phyloP scores from a whole-genome alignment of 2,888 invertebrate species.

The Drosophila macrospina region DNA sequence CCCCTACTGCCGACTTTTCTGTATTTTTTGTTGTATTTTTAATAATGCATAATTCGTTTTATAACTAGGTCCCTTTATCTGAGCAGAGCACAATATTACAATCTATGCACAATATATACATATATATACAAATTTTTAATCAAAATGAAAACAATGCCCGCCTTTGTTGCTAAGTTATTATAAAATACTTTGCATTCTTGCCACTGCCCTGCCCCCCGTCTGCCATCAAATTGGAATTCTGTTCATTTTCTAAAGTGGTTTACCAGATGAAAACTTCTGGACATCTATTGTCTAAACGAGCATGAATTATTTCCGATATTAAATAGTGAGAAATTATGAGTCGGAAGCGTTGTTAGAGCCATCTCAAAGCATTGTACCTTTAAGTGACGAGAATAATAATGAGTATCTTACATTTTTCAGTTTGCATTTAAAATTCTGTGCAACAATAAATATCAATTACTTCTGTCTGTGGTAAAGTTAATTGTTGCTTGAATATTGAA shows the following conservation, averaged over 20 bases:
- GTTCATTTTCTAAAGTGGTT: slow-evolving; percentile 66
- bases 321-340: slow-evolving; percentile 6
- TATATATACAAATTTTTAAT: slow-evolving; percentile 57
- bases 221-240: slow-evolving; percentile 18
- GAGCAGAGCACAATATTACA: slow-evolving; percentile 50
- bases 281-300: slow-evolving; percentile 56
- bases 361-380: not conserved
- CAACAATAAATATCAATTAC: no score
- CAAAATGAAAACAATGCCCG: slow-evolving; percentile 75
- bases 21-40: slow-evolving; percentile 63
- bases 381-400: no score
- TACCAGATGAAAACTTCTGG: slow-evolving; percentile 24
- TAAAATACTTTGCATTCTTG: slow-evolving; percentile 64
- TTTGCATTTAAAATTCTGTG: no score
- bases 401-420: no score
- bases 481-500: no score
- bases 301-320: slow-evolving; percentile 38
- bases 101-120: slow-evolving; percentile 68
- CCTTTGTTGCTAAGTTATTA: slow-evolving; percentile 70
- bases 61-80: slow-evolving; percentile 61
- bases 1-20: slow-evolving; percentile 7
- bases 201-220: not conserved
- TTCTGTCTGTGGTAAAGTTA: no score
- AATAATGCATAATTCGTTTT: slow-evolving; percentile 80
- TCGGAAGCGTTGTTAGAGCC: not conserved